These are phyloP conservation scores for Typhlichthys subterraneus DNA, from an alignment of 2,797 vertebrate genomes.

Conservation along the genomic window DNA sequence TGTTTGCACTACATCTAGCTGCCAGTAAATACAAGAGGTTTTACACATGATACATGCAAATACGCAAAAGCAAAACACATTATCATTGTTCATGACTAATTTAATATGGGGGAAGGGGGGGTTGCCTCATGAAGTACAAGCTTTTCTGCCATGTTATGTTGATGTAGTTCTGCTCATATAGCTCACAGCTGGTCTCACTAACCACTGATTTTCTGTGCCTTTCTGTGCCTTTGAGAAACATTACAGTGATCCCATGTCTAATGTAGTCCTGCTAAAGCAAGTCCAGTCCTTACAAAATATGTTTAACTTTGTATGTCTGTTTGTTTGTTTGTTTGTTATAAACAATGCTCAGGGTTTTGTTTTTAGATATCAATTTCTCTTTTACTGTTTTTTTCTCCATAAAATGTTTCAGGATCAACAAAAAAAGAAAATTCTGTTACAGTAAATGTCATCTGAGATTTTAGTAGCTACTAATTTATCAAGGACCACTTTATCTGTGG, in stretches of 20 bases:
- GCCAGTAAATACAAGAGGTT: constrained; percentile 36
- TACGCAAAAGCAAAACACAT: constrained; percentile 26
- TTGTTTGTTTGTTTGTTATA: too few species aligned
- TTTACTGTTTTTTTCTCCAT: too few species aligned
- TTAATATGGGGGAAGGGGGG: constrained; percentile 17
- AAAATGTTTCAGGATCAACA: too few species aligned
- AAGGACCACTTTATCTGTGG: constrained; percentile 5
- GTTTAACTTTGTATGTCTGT: too few species aligned
- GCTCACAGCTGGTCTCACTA: constrained; percentile 6
- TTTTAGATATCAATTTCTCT: too few species aligned
- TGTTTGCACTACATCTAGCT: constrained; percentile 43
- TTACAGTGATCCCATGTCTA: neutral
- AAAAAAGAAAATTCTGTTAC: too few species aligned
- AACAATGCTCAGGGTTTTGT: too few species aligned
- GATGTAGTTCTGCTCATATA: constrained; percentile 8
- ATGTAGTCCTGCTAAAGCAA: neutral
- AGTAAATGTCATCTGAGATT: neutral
- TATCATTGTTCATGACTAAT: constrained; percentile 28
- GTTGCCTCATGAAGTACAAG: constrained; percentile 9
- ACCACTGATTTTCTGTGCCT: constrained; percentile 9
- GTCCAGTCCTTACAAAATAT: too few species aligned
- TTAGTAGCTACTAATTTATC: neutral
- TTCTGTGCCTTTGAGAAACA: constrained; percentile 3
- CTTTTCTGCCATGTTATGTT: constrained; percentile 22
- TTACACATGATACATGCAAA: constrained; percentile 20